Percentiles rank a stretch among this genome's conserved stretches.
Conservation (phyloP, 1,140 invertebrate species). For the Drosophila serrata region DNA sequence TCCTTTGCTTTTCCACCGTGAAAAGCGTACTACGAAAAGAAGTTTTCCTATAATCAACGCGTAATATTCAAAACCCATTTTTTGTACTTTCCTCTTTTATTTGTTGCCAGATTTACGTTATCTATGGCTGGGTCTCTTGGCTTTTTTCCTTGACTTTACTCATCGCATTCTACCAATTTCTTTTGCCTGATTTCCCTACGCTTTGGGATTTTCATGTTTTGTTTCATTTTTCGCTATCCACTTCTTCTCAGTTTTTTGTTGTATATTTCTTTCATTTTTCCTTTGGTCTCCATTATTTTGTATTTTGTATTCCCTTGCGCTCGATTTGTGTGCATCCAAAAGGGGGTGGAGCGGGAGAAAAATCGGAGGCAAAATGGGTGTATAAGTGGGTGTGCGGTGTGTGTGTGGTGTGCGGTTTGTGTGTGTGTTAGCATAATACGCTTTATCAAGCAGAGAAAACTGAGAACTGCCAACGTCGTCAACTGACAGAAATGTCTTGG, state of each 20-base stretch:
- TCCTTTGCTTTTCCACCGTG: conserved; percentile 20
- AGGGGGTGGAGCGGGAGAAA: no score
- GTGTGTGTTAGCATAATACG: conserved; percentile 64
- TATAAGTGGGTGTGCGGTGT: neutral
- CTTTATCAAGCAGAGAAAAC: conserved; percentile 54
- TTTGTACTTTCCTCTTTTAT: neutral
- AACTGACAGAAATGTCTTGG: conserved; percentile 57
- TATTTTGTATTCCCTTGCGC: conserved; percentile 70
- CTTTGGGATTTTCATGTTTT: conserved; percentile 3
- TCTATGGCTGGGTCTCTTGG: conserved; percentile 11
- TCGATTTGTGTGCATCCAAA: conserved; percentile 57
- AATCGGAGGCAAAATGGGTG: conserved; percentile 6
- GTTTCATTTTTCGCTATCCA: conserved; percentile 8
- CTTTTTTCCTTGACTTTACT: conserved; percentile 12
- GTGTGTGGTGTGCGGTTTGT: conserved; percentile 1
- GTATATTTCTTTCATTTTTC: neutral
- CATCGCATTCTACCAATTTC: conserved; percentile 26
- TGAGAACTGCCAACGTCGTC: conserved; percentile 36
- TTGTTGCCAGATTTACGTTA: conserved; percentile 20
- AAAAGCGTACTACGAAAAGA: conserved; percentile 12
- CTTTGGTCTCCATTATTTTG: conserved; percentile 61
- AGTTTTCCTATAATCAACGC: conserved; percentile 35
- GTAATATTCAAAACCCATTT: conserved; percentile 43
- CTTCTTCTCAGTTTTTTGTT: conserved; percentile 5
- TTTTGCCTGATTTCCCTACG: conserved; percentile 14